Percentiles rank a stretch among this genome's conserved stretches.
phyloP scores from a whole-genome alignment of 2,888 invertebrate species.

The Drosophila robusta region DNA sequence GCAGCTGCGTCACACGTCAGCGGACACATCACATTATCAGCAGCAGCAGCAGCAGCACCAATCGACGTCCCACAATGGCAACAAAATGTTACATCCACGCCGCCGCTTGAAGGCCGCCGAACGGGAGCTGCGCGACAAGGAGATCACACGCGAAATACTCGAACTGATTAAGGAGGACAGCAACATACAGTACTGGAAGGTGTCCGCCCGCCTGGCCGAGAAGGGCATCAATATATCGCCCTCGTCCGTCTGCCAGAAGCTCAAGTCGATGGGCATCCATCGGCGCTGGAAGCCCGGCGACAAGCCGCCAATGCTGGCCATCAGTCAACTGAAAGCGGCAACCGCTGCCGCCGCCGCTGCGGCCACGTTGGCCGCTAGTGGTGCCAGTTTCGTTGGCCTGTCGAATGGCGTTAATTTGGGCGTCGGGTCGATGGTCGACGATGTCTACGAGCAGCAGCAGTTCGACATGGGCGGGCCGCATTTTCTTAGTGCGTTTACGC shows the following conservation, averaged over 20 bases:
- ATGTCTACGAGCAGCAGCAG: slow-evolving; percentile 80
- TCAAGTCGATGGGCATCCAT: slow-evolving; percentile 85
- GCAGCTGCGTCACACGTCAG: slow-evolving; percentile 43
- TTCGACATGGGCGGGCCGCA: slow-evolving; percentile 84
- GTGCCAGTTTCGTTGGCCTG: slow-evolving; percentile 41
- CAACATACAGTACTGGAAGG: slow-evolving; percentile 85
- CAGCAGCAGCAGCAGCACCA: slow-evolving; percentile 45
- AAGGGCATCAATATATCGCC: slow-evolving; percentile 84
- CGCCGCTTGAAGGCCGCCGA: slow-evolving; percentile 83
- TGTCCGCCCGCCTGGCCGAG: slow-evolving; percentile 84
- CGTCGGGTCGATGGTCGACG: slow-evolving; percentile 61
- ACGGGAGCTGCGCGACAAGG: slow-evolving; percentile 82
- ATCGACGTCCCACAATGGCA: slow-evolving; percentile 32
- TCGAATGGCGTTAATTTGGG: slow-evolving; percentile 47
- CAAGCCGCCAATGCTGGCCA: slow-evolving; percentile 82
- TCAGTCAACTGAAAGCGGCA: slow-evolving; percentile 79
- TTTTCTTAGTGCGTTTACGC: slow-evolving; percentile 84
- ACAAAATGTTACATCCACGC: slow-evolving; percentile 72
- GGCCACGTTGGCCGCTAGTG: slow-evolving; percentile 50
- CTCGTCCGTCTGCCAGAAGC: slow-evolving; percentile 84
- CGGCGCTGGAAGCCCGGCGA: slow-evolving; percentile 84
- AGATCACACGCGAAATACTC: slow-evolving; percentile 84
- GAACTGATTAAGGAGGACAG: slow-evolving; percentile 84
- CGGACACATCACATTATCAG: slow-evolving; percentile 61
- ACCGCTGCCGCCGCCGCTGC: slow-evolving; percentile 56